Base-by-base conservation (phyloP, 2,888 invertebrate genomes). In the Nowickia ferox region DNA sequence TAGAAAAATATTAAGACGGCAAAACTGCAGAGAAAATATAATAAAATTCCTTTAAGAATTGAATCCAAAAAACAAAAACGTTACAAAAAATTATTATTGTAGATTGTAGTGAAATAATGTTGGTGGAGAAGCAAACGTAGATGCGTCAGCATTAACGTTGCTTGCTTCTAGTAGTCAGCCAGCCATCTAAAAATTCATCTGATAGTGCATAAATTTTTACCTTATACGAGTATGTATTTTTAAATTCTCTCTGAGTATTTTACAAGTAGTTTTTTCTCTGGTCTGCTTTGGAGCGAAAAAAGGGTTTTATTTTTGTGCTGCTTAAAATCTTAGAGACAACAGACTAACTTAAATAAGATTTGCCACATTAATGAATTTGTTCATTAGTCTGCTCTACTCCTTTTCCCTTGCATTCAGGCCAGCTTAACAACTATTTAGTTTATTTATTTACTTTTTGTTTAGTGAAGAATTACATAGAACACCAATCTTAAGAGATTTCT, bases 281-380 rank as follows among this genome's bases (percentile, higher is more conserved):
- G 13, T 6, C 57, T 66, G 10, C 2, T 46, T 40, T 22, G 11
- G 13, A 10, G 53, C 53, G 59, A 48, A 19, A 55, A 61, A 38
- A 72, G 68, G 38, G 42, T 68, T 61, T 61, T 53, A 3, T 10
- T 68, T 44, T 22, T 59, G 42, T 59, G 8, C 11, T n/a, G 11
- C n/a, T 68, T 38, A n/a, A 17, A 42, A 42, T 19, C 48, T 40
- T 38, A 59, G n/a, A 48, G 77, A 77, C 77, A 46, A 68, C 77
- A 46, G 77, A 79, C 48, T 13, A 51, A 59, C 19, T 71, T 1
- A 72, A 71, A 72, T 75, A 85, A 85, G 87, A 85, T 85, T 85
- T 85, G 81, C 83, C 82, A 82, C 84, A 83, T 86, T 86, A 87
- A 82, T 87, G 87, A 86, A 87, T 86, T 87, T 84, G 80, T 82